Conservation (phyloP, 2,888 invertebrate genomes). For the Fragum sueziense region DNA sequence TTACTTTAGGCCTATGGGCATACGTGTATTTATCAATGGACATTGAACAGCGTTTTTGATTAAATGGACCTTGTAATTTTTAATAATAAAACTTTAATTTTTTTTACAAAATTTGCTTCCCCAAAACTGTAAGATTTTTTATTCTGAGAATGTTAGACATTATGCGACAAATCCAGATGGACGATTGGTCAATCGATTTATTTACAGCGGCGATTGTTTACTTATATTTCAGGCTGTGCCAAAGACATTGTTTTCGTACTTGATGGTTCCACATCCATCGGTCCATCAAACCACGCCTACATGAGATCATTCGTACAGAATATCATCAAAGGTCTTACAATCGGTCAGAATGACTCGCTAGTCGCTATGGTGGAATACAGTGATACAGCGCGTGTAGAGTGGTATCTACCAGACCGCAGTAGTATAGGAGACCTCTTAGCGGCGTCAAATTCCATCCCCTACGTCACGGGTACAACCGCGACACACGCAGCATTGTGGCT, state of each 20-base stretch:
- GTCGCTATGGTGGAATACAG: conserved; percentile 54
- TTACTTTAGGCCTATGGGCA: too few relatives aligned
- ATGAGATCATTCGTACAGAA: conserved; percentile 38
- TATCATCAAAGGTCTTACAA: conserved; percentile 21
- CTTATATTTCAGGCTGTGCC: conserved; percentile 31
- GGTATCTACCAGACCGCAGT: conserved; percentile 46
- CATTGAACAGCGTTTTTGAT: too few relatives aligned
- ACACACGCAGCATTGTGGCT: conserved; percentile 52
- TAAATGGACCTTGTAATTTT: too few relatives aligned
- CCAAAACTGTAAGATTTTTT: too few relatives aligned
- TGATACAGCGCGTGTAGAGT: conserved; percentile 47
- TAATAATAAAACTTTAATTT: too few relatives aligned
- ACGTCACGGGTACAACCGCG: conserved; percentile 41
- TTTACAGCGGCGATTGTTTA: too few relatives aligned
- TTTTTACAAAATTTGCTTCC: too few relatives aligned
- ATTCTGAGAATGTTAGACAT: too few relatives aligned
- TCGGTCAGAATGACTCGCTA: conserved; percentile 35
- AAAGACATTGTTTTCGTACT: conserved; percentile 51
- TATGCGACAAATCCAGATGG: too few relatives aligned
- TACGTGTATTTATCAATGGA: too few relatives aligned
- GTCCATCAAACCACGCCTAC: conserved; percentile 28
- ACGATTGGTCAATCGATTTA: too few relatives aligned
- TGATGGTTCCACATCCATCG: conserved; percentile 44
- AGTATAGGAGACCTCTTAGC: conserved; percentile 12
- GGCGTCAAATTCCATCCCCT: conserved; percentile 31